A percentile compares a stretch with the other conserved stretches of the same genome.
Conservation (phyloP, 2,888 invertebrate species). For the Ochropacha duplaris region DNA sequence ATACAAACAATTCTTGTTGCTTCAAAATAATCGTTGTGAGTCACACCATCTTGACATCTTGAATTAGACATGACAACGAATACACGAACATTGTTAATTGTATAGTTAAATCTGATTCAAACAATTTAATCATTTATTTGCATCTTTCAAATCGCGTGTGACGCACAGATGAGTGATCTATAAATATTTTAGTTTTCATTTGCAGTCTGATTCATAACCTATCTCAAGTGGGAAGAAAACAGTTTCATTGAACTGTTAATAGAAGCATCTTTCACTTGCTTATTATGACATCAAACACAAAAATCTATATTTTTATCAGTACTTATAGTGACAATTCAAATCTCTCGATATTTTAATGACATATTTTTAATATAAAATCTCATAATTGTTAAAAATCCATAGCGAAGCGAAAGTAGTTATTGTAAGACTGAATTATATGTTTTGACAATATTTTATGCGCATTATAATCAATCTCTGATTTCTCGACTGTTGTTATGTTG, state of each 20-base stretch:
- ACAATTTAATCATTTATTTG: background rate
- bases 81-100: background rate
- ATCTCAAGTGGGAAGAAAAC: conserved; percentile 19
- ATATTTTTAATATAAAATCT: no score
- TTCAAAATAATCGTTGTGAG: background rate
- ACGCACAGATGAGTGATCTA: conserved; percentile 14
- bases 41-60: background rate
- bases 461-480: background rate
- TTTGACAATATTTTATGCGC: background rate
- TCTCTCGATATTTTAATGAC: no score
- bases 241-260: conserved; percentile 17
- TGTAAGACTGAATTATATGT: background rate
- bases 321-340: no score
- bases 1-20: background rate
- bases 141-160: conserved; percentile 1
- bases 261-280: conserved; percentile 13
- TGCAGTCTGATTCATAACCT: conserved; percentile 19
- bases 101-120: background rate
- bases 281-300: no score
- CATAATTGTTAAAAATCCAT: no score
- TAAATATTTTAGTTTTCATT: conserved; percentile 32
- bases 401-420: background rate
- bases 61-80: background rate
- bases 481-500: no score
- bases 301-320: no score